Conservation (phyloP, 2,113 vertebrate species). For the Gnathonemus longibarbis region DNA sequence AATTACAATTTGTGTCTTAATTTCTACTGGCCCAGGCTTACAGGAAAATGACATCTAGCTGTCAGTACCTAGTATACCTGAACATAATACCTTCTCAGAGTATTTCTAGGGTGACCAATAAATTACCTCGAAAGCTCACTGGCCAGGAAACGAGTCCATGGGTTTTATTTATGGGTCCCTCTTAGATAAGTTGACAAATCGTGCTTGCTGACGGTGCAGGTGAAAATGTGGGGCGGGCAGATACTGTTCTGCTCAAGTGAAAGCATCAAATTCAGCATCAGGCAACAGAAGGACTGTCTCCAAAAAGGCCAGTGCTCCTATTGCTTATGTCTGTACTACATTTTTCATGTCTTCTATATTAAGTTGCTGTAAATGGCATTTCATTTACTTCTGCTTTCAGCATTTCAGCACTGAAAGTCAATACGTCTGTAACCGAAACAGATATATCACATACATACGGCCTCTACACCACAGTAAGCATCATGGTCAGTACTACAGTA, state of each 20-base stretch:
- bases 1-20: not conserved
- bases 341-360: not conserved
- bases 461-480: not conserved
- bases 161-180: constrained; percentile 1
- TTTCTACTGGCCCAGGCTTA: not conserved
- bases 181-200: not conserved
- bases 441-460: not conserved
- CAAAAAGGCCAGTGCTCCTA: not conserved
- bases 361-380: not conserved
- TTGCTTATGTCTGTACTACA: not conserved
- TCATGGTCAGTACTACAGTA: not conserved
- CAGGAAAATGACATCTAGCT: not conserved
- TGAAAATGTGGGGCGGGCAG: not conserved
- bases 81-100: not conserved
- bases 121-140: not conserved
- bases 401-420: not conserved
- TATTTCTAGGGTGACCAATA: not conserved
- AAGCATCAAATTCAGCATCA: not conserved
- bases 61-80: not conserved
- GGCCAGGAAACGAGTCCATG: not conserved
- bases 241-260: constrained; percentile 4
- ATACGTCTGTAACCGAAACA: not conserved
- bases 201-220: not conserved
- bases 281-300: not conserved
- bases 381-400: not conserved